Evolutionary conservation across 1,140 invertebrate species (phyloP).

Genomic region (Arctopsyche grandis): DNA sequence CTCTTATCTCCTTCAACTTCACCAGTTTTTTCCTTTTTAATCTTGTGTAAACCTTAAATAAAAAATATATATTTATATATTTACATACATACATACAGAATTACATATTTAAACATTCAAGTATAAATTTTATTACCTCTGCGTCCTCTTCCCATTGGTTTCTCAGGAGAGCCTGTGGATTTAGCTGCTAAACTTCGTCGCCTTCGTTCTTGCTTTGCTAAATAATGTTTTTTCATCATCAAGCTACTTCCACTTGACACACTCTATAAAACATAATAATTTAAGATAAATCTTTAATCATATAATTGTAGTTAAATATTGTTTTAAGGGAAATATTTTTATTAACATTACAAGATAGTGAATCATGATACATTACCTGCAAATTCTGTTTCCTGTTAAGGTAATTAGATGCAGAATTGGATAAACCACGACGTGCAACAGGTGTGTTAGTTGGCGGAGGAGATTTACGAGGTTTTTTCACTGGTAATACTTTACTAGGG

Average conservation of each 20-base stretch:
- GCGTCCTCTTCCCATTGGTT: constrained; percentile 39
- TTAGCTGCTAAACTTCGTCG: constrained; percentile 57
- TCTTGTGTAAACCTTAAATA: constrained; percentile 12
- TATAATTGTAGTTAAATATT: not conserved
- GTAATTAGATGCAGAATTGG: constrained; percentile 61
- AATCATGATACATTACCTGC: constrained; percentile 23
- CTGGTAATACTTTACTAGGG: constrained; percentile 7
- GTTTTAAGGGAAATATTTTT: not conserved
- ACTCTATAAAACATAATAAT: constrained; percentile 34
- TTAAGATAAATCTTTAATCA: not conserved
- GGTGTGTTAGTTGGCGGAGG: constrained; percentile 55
- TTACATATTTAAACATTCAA: not conserved
- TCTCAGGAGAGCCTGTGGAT: constrained; percentile 18
- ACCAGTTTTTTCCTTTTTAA: constrained; percentile 31
- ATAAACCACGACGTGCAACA: constrained; percentile 48
- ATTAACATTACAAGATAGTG: not conserved
- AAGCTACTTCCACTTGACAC: constrained; percentile 55
- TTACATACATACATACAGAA: not conserved
- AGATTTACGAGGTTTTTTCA: constrained; percentile 46
- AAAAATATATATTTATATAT: constrained; percentile 3
- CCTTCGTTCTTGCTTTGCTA: constrained; percentile 64
- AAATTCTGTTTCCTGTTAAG: constrained; percentile 64
- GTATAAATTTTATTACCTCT: constrained; percentile 36
- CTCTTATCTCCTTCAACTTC: constrained; percentile 26
- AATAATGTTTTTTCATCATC: constrained; percentile 66